Evolutionary conservation across 2,888 invertebrate genomes (phyloP), one percentile per base, ranked within the genome.

Genomic region (Drosophila helvetica): DNA sequence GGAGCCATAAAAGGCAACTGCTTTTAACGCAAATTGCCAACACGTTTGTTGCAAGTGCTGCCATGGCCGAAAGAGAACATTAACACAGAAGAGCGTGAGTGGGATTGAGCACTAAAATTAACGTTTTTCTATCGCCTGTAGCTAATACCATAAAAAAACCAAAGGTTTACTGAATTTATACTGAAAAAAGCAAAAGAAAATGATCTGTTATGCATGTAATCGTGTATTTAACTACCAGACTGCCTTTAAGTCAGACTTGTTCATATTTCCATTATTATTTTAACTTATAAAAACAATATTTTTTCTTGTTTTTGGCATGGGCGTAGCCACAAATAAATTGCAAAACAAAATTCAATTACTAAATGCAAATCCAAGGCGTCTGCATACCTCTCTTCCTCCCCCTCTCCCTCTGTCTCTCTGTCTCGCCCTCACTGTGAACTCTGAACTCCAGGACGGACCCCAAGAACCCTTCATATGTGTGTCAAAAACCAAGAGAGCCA

Each of bases 261-360:
- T 7, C 38, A 38, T 38, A 38, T n/a, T 38, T 38, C 7, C 5
- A 2, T 15, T 15, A 5, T 15, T 38, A 38, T 15, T 38, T 47
- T 22, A 48, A 15, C 38, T 33, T 57, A 57, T 38, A 57, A 38
- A 0, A n/a, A 38, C 15, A 7, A 57, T 57, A 57, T 46, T 38
- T 52, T 60, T 7, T 7, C 15, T 56, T 38, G 25, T 48, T 62
- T 25, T 87, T 83, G 87, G 83, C 88, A 86, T 75, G 60, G 17
- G 54, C 43, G 17, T 8, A 61, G 62, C 60, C 55, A 57, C 51
- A 81, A 76, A 83, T 88, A 88, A 84, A 86, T 81, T 86, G 70
- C 74, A 81, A 80, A 86, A 84, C 85, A 86, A 81, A 88, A 85
- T 85, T 85, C 85, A 85, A 85, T 85, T 85, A 88, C 85, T 57